Conservation (phyloP, 2,888 invertebrate genomes). For the Lapara coniferarum region DNA sequence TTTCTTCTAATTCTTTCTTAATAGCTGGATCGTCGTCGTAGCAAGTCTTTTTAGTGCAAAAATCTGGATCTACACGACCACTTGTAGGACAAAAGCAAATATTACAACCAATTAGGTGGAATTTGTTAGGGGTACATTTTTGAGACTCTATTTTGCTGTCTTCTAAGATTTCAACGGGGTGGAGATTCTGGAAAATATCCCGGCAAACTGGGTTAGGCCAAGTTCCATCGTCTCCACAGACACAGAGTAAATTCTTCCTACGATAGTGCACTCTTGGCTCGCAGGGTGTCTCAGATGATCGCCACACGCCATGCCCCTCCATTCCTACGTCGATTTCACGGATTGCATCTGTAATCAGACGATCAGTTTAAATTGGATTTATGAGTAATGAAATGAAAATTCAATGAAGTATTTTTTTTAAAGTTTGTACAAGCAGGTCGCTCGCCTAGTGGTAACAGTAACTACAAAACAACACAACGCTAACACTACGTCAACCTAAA, state of each 20-base stretch:
- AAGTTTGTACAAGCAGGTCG: too few species aligned
- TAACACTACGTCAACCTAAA: too few species aligned
- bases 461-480: too few species aligned
- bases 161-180: constrained; percentile 51
- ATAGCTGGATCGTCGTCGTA: constrained; percentile 45
- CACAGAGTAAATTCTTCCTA: constrained; percentile 56
- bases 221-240: constrained; percentile 64
- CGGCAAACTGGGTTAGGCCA: constrained; percentile 75
- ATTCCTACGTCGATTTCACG: constrained; percentile 65
- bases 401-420: too few species aligned
- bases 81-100: constrained; percentile 63
- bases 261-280: constrained; percentile 62
- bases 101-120: constrained; percentile 66
- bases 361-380: background rate
- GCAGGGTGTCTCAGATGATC: constrained; percentile 52
- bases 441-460: too few species aligned
- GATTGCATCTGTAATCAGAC: constrained; percentile 58
- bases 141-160: constrained; percentile 38
- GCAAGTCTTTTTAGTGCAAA: constrained; percentile 63
- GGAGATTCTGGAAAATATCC: constrained; percentile 62
- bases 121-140: constrained; percentile 54
- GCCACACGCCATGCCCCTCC: constrained; percentile 71
- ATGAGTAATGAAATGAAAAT: background rate
- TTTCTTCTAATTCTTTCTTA: constrained; percentile 28
- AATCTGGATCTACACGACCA: constrained; percentile 48